Conservation (phyloP, 2,113 vertebrate species). For the Atrichornis clamosus region DNA sequence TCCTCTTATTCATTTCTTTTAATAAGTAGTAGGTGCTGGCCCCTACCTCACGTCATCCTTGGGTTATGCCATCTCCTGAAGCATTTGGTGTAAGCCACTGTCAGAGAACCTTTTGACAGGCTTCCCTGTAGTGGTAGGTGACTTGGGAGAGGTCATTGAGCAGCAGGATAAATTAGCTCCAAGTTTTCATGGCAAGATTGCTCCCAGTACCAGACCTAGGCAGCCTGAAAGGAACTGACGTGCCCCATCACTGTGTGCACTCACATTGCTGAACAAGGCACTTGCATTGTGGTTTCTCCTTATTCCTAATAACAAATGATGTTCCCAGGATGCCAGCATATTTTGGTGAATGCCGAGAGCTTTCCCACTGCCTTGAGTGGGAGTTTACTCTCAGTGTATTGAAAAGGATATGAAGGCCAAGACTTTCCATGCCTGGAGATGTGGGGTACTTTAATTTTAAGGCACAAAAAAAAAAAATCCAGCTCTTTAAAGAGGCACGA, state of each 20-base stretch:
- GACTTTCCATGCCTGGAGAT: not conserved
- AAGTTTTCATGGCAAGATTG: not conserved
- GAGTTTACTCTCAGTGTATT: not conserved
- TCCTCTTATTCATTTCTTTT: too few species aligned
- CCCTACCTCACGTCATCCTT: not conserved
- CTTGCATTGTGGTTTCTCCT: not conserved
- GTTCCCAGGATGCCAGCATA: not conserved
- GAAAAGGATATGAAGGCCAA: not conserved
- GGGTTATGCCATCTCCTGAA: not conserved
- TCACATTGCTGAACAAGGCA: not conserved
- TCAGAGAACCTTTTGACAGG: not conserved
- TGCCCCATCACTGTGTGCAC: rapidly evolving
- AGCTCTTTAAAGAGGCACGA: not conserved
- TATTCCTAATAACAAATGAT: not conserved
- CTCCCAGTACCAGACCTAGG: not conserved
- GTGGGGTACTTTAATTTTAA: not conserved
- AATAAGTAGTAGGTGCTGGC: not conserved
- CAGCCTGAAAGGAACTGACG: not conserved
- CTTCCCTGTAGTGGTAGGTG: not conserved
- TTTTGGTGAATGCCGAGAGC: not conserved
- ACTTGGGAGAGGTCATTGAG: not conserved
- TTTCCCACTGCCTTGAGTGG: not conserved
- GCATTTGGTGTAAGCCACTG: not conserved
- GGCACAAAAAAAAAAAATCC: not conserved
- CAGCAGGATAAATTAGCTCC: not conserved